Evolutionary conservation across 1,140 invertebrate species (phyloP).

Genomic region (Kradibia gibbosae): DNA sequence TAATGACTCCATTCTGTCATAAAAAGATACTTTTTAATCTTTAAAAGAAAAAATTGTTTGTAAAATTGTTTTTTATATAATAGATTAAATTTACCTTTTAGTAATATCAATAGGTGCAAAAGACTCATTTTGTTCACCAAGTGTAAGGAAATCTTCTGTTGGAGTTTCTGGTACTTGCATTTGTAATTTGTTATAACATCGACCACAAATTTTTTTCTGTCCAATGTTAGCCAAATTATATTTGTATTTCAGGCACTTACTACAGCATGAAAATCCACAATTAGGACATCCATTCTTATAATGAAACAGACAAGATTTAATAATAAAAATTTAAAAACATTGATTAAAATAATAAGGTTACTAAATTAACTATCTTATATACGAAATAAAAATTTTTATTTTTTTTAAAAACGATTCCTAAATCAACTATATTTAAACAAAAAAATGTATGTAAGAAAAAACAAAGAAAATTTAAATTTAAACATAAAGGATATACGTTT

Average conservation of each 20-base stretch:
- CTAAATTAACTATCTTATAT: not conserved
- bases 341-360: not conserved
- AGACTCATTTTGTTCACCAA: slow-evolving; percentile 45
- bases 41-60: not conserved
- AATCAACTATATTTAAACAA: no score
- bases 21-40: slow-evolving; percentile 14
- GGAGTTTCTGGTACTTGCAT: slow-evolving; percentile 39
- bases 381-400: not conserved
- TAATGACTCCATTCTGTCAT: slow-evolving; percentile 62
- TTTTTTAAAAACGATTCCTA: not conserved
- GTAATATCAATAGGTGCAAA: slow-evolving; percentile 63
- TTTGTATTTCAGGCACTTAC: slow-evolving; percentile 69
- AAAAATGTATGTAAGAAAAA: not conserved
- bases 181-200: slow-evolving; percentile 62
- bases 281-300: slow-evolving; percentile 65
- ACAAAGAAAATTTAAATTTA: not conserved
- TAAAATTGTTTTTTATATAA: not conserved
- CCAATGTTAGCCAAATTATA: slow-evolving; percentile 59
- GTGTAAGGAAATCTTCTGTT: slow-evolving; percentile 40
- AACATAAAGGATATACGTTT: not conserved
- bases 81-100: slow-evolving; percentile 58
- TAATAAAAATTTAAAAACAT: not conserved
- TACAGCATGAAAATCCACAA: slow-evolving; percentile 69
- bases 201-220: slow-evolving; percentile 65
- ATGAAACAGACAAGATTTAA: slow-evolving; percentile 23